Percentiles rank a stretch among this genome's conserved stretches.
phyloP scores from a whole-genome alignment of 2,888 invertebrate genomes.

The Pharmacophagus antenor region DNA sequence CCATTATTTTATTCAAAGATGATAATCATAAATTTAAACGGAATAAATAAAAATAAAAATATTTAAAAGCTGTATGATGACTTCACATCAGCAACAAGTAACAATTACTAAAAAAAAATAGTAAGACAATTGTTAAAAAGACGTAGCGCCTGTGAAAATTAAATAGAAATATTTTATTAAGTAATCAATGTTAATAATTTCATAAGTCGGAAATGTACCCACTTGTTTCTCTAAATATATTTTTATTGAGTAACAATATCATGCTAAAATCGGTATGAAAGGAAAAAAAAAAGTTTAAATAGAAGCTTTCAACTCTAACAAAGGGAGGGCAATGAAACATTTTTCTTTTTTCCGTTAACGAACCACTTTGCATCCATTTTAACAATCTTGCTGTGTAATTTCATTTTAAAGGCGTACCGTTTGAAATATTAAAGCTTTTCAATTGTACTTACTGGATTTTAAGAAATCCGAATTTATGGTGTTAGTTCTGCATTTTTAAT shows the following conservation, averaged over 20 bases:
- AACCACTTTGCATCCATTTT: conserved; percentile 29
- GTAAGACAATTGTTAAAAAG: no score
- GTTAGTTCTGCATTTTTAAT: not conserved
- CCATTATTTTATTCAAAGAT: no score
- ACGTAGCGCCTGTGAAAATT: not conserved
- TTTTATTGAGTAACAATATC: not conserved
- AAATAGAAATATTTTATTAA: not conserved
- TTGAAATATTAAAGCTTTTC: conserved; percentile 20
- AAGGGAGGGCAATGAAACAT: conserved; percentile 21
- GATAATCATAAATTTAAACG: no score
- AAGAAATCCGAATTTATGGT: not conserved
- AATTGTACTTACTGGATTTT: not conserved
- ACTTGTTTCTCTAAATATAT: not conserved
- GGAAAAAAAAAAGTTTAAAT: conserved; percentile 9
- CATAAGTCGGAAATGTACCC: not conserved
- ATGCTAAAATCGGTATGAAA: not conserved
- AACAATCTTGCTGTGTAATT: conserved; percentile 28
- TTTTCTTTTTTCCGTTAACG: conserved; percentile 28
- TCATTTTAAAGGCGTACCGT: conserved; percentile 19
- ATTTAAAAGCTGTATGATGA: no score
- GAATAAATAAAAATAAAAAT: no score
- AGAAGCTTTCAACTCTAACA: conserved; percentile 18
- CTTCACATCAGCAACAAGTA: not conserved
- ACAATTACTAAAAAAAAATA: not conserved
- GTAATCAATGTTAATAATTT: not conserved